Evolutionary conservation across 2,113 vertebrate species (phyloP).

Genomic region (Gambusia holbrooki): DNA sequence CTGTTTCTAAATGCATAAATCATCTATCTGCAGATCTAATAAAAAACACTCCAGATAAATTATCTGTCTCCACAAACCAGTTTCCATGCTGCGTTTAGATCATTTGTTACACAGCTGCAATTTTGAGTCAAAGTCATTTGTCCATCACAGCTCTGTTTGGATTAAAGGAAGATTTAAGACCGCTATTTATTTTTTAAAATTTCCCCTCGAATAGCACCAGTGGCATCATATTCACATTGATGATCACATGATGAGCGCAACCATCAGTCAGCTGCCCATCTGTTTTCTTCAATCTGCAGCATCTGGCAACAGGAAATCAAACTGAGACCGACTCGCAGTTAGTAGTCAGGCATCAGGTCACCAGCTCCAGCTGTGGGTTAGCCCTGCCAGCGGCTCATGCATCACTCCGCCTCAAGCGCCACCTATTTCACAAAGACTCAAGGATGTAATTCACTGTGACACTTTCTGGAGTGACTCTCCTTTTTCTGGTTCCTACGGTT

Average conservation of each 20-base stretch:
- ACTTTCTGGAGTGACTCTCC: not conserved
- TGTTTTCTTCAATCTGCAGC: not conserved
- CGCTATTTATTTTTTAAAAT: not conserved
- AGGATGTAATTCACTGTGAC: conserved; percentile 3
- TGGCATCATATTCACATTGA: not conserved
- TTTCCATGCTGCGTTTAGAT: not conserved
- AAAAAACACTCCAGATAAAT: not conserved
- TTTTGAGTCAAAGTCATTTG: not conserved
- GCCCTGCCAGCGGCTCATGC: not conserved
- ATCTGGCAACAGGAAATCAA: not conserved
- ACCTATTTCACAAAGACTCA: not conserved
- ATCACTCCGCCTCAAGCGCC: not conserved
- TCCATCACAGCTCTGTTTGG: not conserved
- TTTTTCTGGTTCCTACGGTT: not conserved
- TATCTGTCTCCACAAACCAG: not conserved
- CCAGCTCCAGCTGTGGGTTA: not conserved
- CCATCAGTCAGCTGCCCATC: not conserved
- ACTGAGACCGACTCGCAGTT: not conserved
- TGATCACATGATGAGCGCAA: not conserved
- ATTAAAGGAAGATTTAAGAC: not conserved
- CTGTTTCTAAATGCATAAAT: not conserved
- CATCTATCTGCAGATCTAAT: not conserved
- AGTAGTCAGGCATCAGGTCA: not conserved
- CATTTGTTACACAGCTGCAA: not conserved
- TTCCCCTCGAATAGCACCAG: not conserved